Evolutionary conservation across 2,797 vertebrate genomes (phyloP), one percentile per base, ranked within the genome.

Genomic region (Lerista edwardsae): DNA sequence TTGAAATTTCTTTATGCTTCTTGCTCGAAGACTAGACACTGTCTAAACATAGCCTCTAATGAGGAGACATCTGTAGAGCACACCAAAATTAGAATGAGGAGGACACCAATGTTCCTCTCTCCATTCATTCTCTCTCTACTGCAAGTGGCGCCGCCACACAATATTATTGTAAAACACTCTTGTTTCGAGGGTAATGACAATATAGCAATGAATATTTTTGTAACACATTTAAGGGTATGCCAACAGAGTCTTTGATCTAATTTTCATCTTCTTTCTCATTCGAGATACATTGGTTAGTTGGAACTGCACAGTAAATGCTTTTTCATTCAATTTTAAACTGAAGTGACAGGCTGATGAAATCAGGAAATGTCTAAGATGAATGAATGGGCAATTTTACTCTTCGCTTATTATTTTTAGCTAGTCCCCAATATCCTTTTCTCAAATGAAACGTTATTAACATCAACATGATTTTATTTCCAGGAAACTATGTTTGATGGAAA

Each of bases 361-460:
- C 4, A 65, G 31, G 6, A 67, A 71, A 47, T 25, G 11, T 27
- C 31, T 31, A 47, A 3, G 0, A 84, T 15, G 39, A 1, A 57
- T 2, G 23, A 15, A 72, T 29, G 57, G 79, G 62, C 84, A 83
- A 36, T 79, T 88, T 87, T 84, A 55, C 82, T 41, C 17, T 82
- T 29, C 86, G 21, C 34, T 84, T 51, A 84, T 5, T 82, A 86
- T 81, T 84, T 88, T 31, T 36, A 64, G 31, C 21, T 80, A 76
- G 59, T 79, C 1, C 36, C 75, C 67, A 84, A 80, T 89, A 87
- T 88, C 86, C 87, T 81, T 34, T 75, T 77, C 57, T 68, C 47
- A 87, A 88, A 86, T 79, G 3, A 71, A 75, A 41, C 44, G 57
- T 84, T 55, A 83, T 83, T 86, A 47, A 51, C 47, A 31, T 75